Evolutionary conservation across 1,140 invertebrate genomes (phyloP), one percentile per base, ranked within the genome.

Genomic region (Euura saliciscinereae): DNA sequence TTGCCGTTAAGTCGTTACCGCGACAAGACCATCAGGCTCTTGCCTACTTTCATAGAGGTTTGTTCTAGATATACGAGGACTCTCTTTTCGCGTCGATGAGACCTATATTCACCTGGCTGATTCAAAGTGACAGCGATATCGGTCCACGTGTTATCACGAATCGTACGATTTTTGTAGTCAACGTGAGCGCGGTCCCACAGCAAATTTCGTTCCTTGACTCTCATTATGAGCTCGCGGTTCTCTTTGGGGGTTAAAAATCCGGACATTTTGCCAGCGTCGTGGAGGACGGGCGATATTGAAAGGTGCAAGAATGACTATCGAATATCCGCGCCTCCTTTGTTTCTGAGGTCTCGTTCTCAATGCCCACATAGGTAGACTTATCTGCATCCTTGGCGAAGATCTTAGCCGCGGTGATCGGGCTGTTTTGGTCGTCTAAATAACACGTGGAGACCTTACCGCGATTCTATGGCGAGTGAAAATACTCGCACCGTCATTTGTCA

Each of bases 401-500:
- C 28, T 28, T 28, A 28, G 28, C 28, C 28, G 28, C 28, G 28
- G 28, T 28, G 28, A 28, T 28, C 28, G 28, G 28, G 28, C 28
- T 28, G 28, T 28, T 28, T 28, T 28, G 28, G 28, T 28, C 28
- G 28, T 28, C 28, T 28, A 28, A 28, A 28, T 28, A 28, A 28
- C 28, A 28, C 28, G 28, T 28, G 28, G 28, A 28, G 28, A 28
- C 28, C 28, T 28, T 28, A 28, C 28, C 28, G 28, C 28, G 28
- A 28, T 28, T 28, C 28, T 28, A 28, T 28, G 28, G 28, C 28
- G 28, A 59, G 3, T 3, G 13, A 59, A 59, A 59, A 59, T 59
- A 59, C 51, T 59, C 51, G 51, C 51, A 59, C 3, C 51, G 51
- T 59, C 51, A 59, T 59, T 59, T 59, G 51, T 59, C 51, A 59